Conservation (phyloP, 2,113 vertebrate species). For the Collichthys lucidus region DNA sequence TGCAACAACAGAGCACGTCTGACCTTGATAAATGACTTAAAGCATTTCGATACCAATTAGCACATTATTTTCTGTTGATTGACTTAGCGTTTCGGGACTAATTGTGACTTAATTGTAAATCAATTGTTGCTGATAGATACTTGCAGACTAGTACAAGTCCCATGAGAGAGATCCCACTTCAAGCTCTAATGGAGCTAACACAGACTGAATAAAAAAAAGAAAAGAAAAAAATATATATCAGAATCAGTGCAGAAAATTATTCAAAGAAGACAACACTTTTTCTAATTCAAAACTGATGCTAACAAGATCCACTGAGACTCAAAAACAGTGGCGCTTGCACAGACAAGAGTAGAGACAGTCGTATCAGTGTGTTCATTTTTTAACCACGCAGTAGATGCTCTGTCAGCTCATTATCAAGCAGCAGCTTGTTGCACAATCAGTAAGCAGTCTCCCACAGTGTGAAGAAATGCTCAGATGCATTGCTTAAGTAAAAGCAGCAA, state of each 20-base stretch:
- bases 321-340: not conserved
- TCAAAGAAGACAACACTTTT: not conserved
- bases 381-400: not conserved
- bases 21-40: not conserved
- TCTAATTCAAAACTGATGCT: not conserved
- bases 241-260: not conserved
- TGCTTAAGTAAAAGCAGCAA: not conserved
- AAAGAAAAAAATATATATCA: too few relatives aligned
- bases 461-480: not conserved
- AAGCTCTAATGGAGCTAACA: not conserved
- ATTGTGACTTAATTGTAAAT: not conserved
- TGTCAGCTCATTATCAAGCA: slow-evolving; percentile 16
- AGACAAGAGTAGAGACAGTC: not conserved
- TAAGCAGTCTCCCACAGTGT: not conserved
- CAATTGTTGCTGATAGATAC: not conserved
- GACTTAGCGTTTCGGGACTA: not conserved
- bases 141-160: not conserved
- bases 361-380: not conserved
- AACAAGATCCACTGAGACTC: not conserved
- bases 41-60: not conserved
- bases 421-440: not conserved
- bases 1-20: not conserved
- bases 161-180: not conserved
- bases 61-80: not conserved
- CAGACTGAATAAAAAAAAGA: not conserved